Evolutionary conservation across 2,113 vertebrate species (phyloP).

Genomic region (Prunella himalayana): DNA sequence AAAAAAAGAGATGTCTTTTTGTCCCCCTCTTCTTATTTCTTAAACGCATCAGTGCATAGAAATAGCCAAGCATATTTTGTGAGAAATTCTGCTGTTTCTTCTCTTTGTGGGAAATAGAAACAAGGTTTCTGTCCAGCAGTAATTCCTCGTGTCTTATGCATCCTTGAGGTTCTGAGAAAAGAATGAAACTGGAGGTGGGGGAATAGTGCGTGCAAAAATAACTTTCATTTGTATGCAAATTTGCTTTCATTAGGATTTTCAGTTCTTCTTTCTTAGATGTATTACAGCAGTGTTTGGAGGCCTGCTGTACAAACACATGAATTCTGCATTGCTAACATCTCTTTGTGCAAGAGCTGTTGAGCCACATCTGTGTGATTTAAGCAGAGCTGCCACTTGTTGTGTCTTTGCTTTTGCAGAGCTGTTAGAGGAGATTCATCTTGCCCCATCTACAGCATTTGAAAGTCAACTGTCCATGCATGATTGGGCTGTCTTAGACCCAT

Average conservation of each 20-base stretch:
- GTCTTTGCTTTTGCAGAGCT: not conserved
- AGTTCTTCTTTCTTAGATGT: conserved; percentile 35
- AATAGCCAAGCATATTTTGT: not conserved
- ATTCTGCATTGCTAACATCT: not conserved
- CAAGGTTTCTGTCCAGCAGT: conserved; percentile 33
- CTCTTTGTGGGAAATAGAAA: conserved; percentile 1
- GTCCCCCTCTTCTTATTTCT: not conserved
- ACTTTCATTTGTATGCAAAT: conserved; percentile 63
- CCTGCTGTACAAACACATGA: conserved; percentile 30
- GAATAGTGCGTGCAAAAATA: conserved; percentile 30
- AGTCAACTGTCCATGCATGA: not conserved
- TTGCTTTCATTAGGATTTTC: conserved; percentile 51
- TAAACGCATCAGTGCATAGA: not conserved
- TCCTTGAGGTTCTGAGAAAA: conserved; percentile 36
- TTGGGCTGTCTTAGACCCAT: not conserved
- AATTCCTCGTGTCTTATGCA: conserved; percentile 16
- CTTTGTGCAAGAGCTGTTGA: not conserved
- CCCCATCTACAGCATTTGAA: rapidly evolving
- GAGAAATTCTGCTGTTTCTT: not conserved
- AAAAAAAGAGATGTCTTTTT: not conserved
- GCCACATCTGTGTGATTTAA: not conserved
- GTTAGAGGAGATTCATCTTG: not conserved
- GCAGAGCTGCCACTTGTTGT: not conserved
- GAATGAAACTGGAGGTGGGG: conserved; percentile 32
- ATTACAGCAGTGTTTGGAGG: conserved; percentile 23